Base-by-base conservation (phyloP, 2,113 vertebrate species). In the Oplegnathus fasciatus region DNA sequence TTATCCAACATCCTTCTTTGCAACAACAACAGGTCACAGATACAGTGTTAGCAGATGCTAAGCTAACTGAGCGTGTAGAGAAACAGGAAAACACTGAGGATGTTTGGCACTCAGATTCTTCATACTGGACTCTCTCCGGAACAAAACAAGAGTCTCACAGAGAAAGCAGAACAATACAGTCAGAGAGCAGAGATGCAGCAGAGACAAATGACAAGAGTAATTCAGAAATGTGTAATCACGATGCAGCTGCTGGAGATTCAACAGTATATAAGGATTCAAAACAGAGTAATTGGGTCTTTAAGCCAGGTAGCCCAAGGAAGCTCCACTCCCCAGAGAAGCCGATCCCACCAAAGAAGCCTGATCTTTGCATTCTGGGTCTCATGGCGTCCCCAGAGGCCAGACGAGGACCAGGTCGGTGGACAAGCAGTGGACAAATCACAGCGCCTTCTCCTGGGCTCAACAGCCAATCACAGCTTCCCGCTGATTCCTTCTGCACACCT, bases 311-410 rank as follows among this genome's bases (percentile, higher is more conserved):
- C 28, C 80, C 78, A 0, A 54, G 2, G 9, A 83, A 66, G 60
- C 28, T 18, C 14, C 2, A 8, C 18, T 86, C 83, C 10, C 90
- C 78, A 8, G 78, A 87, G 62, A 93, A 90, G 75, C 86, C 89
- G 0, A 9, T 22, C 17, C 76, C 89, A 88, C 94, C 94, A 67
- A 94, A 95, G 86, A 95, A 96, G 86, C 92, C 94, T 54, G 85
- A 94, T 42, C 78, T 84, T 20, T 64, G 68, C 37, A 70, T 89
- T 42, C 5, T 91, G 92, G 75, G 91, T 90, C 84, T 94, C 28
- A 55, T 52, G 18, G n/a, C 24, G 0, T 73, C 87, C 8, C 78
- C 73, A 8, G 80, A 83, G 9, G 6, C 18, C 62, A 62, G 9
- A 40, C 17, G 0, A 58, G 40, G 48, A 28, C 68, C 20, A 18